These are phyloP conservation scores for Coronaproctus castanopsis DNA, from an alignment of 2,888 invertebrate genomes.

Conservation along the genomic window DNA sequence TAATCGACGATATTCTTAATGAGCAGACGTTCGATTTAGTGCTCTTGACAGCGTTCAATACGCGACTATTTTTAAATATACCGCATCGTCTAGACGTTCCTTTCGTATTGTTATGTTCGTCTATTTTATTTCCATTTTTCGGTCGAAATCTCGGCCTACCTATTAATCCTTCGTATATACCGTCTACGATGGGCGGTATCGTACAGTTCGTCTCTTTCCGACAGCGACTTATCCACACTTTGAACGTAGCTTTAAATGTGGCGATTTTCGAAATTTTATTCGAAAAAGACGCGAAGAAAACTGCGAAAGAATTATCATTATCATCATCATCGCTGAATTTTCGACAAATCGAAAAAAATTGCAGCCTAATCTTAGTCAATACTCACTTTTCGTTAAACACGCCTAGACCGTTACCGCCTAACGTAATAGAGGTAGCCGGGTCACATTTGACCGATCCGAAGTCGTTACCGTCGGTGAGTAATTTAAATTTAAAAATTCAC, in stretches of 20 bases:
- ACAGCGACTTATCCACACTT: background rate
- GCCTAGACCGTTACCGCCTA: background rate
- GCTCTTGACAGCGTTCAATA: constrained; percentile 10
- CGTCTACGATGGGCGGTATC: constrained; percentile 1
- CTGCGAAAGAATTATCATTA: background rate
- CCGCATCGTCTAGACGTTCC: constrained; percentile 7
- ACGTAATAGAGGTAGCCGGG: constrained; percentile 8
- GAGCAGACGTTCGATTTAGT: constrained; percentile 9
- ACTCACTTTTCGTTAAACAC: background rate
- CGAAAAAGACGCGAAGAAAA: background rate
- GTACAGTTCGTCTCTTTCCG: background rate
- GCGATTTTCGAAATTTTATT: background rate
- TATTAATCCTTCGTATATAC: constrained; percentile 3
- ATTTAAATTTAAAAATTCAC: too few species aligned
- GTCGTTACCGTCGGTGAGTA: background rate
- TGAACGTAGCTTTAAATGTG: background rate
- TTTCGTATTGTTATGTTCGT: constrained; percentile 10
- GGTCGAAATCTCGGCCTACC: constrained; percentile 7
- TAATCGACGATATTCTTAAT: background rate
- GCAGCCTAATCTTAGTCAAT: constrained; percentile 1
- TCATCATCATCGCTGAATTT: background rate
- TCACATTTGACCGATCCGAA: background rate
- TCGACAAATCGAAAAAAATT: background rate
- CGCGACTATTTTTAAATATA: constrained; percentile 6
- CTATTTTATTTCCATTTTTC: constrained; percentile 5